phyloP scores from a whole-genome alignment of 1,140 invertebrate genomes.

The Drosophila truncata region DNA sequence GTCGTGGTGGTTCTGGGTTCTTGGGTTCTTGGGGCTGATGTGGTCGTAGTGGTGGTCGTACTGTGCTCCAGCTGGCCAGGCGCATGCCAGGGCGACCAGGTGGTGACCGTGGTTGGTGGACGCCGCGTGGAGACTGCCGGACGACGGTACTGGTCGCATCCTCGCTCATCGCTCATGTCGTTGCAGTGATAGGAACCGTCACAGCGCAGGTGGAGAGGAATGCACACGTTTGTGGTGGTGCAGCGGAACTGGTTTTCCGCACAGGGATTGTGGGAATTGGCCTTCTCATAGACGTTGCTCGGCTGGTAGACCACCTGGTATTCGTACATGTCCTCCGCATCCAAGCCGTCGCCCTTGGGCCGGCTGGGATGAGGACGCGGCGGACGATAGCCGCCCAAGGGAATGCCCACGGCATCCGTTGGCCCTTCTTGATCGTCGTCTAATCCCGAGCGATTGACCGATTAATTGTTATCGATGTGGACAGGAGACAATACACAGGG shows the following conservation, averaged over 20 bases:
- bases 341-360: constrained; percentile 19
- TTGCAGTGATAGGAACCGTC: constrained; percentile 91
- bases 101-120: constrained; percentile 4
- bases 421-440: background rate
- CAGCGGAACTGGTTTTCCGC: constrained; percentile 85
- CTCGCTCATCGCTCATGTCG: constrained; percentile 90
- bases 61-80: constrained; percentile 7
- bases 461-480: constrained; percentile 4
- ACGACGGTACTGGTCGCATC: constrained; percentile 85
- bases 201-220: constrained; percentile 89
- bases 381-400: constrained; percentile 12
- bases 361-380: background rate
- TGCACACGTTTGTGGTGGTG: constrained; percentile 88
- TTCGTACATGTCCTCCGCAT: constrained; percentile 49
- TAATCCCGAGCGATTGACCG: constrained; percentile 12
- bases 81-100: constrained; percentile 10
- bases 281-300: constrained; percentile 50
- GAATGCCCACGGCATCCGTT: constrained; percentile 28
- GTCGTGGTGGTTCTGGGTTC: constrained; percentile 2
- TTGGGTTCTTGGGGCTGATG: background rate
- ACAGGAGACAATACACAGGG: constrained; percentile 12
- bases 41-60: constrained; percentile 1
- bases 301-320: constrained; percentile 54
- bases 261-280: constrained; percentile 59
- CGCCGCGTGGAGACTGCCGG: constrained; percentile 13